Conservation (phyloP, 1,140 invertebrate species). For the Neotoxoptera formosana region DNA sequence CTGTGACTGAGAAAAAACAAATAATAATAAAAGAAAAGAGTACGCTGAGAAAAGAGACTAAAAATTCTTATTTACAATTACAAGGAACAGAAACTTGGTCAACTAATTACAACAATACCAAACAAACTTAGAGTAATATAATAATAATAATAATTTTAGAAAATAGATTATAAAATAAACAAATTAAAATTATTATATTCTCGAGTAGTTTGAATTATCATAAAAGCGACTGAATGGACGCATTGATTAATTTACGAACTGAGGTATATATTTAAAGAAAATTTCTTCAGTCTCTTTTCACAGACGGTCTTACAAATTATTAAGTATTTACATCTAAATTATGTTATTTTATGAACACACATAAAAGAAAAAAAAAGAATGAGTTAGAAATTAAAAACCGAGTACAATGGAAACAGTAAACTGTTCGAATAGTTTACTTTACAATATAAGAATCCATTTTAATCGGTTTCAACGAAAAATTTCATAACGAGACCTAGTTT, state of each 20-base stretch:
- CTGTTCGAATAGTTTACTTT: conserved; percentile 35
- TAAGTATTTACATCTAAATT: conserved; percentile 55
- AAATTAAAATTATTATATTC: conserved; percentile 44
- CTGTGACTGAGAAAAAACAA: conserved; percentile 24
- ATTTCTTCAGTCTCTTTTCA: conserved; percentile 50
- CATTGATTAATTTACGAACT: conserved; percentile 48
- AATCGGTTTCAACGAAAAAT: conserved; percentile 43
- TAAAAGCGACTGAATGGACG: conserved; percentile 31
- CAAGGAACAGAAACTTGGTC: conserved; percentile 56
- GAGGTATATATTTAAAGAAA: conserved; percentile 53
- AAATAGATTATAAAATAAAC: conserved; percentile 39
- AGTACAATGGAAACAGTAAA: conserved; percentile 44
- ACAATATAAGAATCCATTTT: conserved; percentile 32
- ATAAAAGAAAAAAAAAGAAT: conserved; percentile 28
- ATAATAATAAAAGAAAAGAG: conserved; percentile 41
- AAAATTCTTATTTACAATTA: conserved; percentile 56
- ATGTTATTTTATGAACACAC: conserved; percentile 57
- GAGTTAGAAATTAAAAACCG: conserved; percentile 48
- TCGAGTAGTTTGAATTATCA: conserved; percentile 14
- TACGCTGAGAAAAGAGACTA: conserved; percentile 55
- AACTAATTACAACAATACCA: conserved; percentile 16
- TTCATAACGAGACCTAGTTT: conserved; percentile 55
- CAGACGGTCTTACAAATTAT: conserved; percentile 52
- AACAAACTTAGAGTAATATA: conserved; percentile 34
- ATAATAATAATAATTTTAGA: conserved; percentile 43